Evolutionary conservation across 2,888 invertebrate species (phyloP).

Genomic region (Cynaeus angustus): DNA sequence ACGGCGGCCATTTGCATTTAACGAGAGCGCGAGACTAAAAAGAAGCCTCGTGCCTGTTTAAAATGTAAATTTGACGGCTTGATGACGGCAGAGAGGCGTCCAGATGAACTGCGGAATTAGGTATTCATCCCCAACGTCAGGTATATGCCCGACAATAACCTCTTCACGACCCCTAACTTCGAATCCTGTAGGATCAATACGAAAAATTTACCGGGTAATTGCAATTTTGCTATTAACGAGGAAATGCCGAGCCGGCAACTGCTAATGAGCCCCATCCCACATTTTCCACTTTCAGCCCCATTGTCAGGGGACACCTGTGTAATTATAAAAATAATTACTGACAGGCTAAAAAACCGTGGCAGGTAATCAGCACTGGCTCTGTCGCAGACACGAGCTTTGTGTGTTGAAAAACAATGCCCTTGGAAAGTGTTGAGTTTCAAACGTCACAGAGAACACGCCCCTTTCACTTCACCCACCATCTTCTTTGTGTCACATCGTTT

Average conservation of each 20-base stretch:
- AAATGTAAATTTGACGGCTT: constrained; percentile 67
- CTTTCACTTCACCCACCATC: constrained; percentile 34
- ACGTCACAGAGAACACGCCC: constrained; percentile 40
- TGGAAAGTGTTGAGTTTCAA: constrained; percentile 55
- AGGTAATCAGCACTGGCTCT: constrained; percentile 56
- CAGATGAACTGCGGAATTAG: constrained; percentile 66
- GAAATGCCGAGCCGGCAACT: constrained; percentile 21
- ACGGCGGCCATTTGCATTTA: constrained; percentile 69
- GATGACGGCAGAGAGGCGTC: constrained; percentile 65
- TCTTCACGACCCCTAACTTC: constrained; percentile 15
- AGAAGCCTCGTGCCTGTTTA: constrained; percentile 64
- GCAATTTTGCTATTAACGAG: constrained; percentile 35
- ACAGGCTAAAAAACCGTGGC: constrained; percentile 61
- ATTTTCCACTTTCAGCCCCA: constrained; percentile 33
- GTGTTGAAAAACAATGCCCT: constrained; percentile 53
- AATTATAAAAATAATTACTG: constrained; percentile 67
- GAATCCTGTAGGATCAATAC: constrained; percentile 34
- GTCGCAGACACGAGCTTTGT: constrained; percentile 51
- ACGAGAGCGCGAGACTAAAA: constrained; percentile 66
- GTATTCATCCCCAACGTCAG: constrained; percentile 55
- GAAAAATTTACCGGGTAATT: constrained; percentile 27
- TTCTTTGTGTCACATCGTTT: constrained; percentile 37
- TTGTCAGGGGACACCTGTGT: constrained; percentile 59
- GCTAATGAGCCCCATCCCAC: constrained; percentile 45
- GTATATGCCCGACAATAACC: constrained; percentile 39